Evolutionary conservation across 2,797 vertebrate species (phyloP).

Genomic region (Falco rusticolus): DNA sequence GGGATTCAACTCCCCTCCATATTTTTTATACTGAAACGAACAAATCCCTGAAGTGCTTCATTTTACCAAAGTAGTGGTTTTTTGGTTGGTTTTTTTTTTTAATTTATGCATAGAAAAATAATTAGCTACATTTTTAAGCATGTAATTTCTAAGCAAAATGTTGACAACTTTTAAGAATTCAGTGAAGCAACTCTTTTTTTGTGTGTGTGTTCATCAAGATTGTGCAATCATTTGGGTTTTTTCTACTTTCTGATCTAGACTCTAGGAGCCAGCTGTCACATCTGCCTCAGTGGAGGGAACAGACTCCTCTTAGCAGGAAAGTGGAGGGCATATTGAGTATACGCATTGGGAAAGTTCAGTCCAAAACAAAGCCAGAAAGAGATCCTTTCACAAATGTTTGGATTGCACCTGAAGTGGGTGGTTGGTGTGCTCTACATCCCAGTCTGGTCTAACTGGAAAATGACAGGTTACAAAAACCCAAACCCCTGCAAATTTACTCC

Average conservation of each 20-base stretch:
- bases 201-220: neutral
- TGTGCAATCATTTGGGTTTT: neutral
- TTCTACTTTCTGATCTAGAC: neutral
- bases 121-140: neutral
- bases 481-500: neutral
- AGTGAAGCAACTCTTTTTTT: neutral
- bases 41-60: neutral
- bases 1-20: neutral
- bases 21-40: neutral
- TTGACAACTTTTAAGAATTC: neutral
- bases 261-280: neutral
- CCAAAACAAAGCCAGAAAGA: neutral
- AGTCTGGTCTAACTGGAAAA: neutral
- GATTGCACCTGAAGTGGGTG: neutral
- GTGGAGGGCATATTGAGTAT: neutral
- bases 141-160: neutral
- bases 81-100: neutral
- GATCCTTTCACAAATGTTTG: neutral
- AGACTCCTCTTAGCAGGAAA: neutral
- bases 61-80: neutral
- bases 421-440: neutral
- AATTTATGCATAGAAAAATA: neutral
- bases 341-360: rapidly evolving
- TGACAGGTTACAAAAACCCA: neutral
- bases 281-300: neutral